Evolutionary conservation across 1,140 invertebrate species (phyloP).

Genomic region (Mizuhopecten yessoensis): DNA sequence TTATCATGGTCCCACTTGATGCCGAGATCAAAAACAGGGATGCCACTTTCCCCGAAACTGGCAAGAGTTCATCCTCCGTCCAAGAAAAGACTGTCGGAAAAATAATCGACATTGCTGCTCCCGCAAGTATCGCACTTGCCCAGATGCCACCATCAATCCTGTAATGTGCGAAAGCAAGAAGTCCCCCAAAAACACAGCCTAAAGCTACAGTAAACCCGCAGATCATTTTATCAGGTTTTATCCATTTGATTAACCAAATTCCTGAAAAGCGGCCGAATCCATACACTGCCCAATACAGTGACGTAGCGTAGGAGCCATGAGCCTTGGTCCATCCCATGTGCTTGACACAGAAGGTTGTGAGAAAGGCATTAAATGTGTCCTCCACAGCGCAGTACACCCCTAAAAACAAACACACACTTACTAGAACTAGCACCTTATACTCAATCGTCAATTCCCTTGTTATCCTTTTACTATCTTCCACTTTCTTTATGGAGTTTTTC

Average conservation of each 20-base stretch:
- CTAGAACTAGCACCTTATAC: background rate
- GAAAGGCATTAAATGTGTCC: constrained; percentile 56
- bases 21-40: constrained; percentile 47
- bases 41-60: constrained; percentile 50
- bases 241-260: constrained; percentile 46
- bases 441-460: background rate
- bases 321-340: constrained; percentile 59
- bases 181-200: constrained; percentile 32
- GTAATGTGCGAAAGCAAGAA: constrained; percentile 43
- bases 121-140: constrained; percentile 43
- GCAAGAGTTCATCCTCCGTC: constrained; percentile 52
- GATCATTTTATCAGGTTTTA: constrained; percentile 47
- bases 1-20: constrained; percentile 43
- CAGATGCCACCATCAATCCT: constrained; percentile 54
- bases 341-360: constrained; percentile 51
- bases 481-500: background rate
- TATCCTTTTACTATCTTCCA: background rate
- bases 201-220: constrained; percentile 18
- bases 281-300: constrained; percentile 58
- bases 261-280: constrained; percentile 48
- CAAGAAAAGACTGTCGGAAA: constrained; percentile 59
- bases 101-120: constrained; percentile 53
- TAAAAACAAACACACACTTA: background rate
- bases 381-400: constrained; percentile 47
- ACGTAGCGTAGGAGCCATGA: constrained; percentile 48